phyloP scores from a whole-genome alignment of 2,888 invertebrate genomes.

The Conops quadrifasciatus region DNA sequence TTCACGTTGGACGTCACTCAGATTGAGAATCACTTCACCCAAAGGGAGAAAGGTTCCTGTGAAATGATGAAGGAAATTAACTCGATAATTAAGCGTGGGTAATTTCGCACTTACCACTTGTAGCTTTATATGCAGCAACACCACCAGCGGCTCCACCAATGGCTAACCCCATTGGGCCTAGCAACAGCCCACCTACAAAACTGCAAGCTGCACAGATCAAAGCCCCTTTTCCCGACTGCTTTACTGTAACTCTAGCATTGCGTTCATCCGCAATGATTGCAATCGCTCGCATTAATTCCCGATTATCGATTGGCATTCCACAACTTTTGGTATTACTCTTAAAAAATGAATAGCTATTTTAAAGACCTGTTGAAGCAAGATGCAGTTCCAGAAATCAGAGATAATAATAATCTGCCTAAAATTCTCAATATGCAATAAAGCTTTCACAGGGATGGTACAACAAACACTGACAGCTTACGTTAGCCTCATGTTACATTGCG shows the following conservation, averaged over 20 bases:
- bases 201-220: constrained; percentile 57
- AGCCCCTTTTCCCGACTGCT: constrained; percentile 59
- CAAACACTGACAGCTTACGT: too few relatives aligned
- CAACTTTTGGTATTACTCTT: too few relatives aligned
- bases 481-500: too few relatives aligned
- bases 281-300: constrained; percentile 60
- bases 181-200: constrained; percentile 59
- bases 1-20: constrained; percentile 57
- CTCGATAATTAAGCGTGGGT: background rate
- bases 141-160: constrained; percentile 62
- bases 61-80: constrained; percentile 21
- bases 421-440: too few relatives aligned
- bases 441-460: too few relatives aligned
- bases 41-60: constrained; percentile 59
- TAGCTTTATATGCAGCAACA: constrained; percentile 56
- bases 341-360: too few relatives aligned
- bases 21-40: constrained; percentile 59
- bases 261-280: constrained; percentile 59
- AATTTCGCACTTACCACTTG: constrained; percentile 52
- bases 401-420: too few relatives aligned
- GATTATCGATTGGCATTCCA: constrained; percentile 58
- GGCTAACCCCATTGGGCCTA: constrained; percentile 61
- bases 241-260: constrained; percentile 58
- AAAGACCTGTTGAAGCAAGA: too few relatives aligned
- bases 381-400: too few relatives aligned